These are phyloP conservation scores for Aurelia sp. DNA, from an alignment of 30 jellyfish, hydroid and myxozoan species.

Conservation along the genomic window DNA sequence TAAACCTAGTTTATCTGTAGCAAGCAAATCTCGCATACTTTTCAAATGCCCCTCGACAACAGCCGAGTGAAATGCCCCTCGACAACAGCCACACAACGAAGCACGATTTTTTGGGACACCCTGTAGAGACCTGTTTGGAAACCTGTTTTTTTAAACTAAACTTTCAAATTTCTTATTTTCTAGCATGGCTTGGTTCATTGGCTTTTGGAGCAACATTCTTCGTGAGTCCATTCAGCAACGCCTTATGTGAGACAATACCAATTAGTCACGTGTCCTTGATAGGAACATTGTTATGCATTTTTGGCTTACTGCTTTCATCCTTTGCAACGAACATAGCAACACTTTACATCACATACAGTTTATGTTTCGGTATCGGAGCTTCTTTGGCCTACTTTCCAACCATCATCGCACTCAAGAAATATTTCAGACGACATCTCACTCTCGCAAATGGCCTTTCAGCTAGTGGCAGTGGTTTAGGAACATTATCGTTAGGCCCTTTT, in stretches of 20 bases:
- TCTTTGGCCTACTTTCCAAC: slow-evolving; percentile 66
- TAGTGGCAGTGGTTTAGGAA: slow-evolving; percentile 82
- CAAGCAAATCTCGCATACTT: too few species aligned
- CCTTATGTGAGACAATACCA: slow-evolving; percentile 21
- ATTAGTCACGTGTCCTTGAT: slow-evolving; percentile 49
- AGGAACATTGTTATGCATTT: slow-evolving; percentile 52
- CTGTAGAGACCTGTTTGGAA: too few species aligned
- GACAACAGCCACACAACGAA: too few species aligned
- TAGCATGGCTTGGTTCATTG: slow-evolving; percentile 86
- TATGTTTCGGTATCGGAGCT: slow-evolving; percentile 71
- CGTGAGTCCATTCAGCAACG: slow-evolving; percentile 62
- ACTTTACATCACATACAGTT: slow-evolving; percentile 61
- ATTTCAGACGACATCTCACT: slow-evolving; percentile 62
- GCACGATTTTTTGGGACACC: too few species aligned
- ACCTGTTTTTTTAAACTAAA: too few species aligned
- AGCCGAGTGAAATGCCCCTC: too few species aligned
- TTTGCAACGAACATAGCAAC: slow-evolving; percentile 43
- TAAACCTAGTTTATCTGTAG: too few species aligned
- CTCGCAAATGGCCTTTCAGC: slow-evolving; percentile 79
- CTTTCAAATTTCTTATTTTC: background rate
- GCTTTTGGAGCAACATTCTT: slow-evolving; percentile 70
- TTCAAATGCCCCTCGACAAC: too few species aligned
- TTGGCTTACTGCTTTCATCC: slow-evolving; percentile 67
- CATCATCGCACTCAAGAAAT: slow-evolving; percentile 40
- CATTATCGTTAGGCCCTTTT: slow-evolving; percentile 52